Evolutionary conservation across 35 echinoderm and acorn worm genomes (phyloP), one percentile per base, ranked within the genome.

Genomic region (Eucidaris tribuloides): DNA sequence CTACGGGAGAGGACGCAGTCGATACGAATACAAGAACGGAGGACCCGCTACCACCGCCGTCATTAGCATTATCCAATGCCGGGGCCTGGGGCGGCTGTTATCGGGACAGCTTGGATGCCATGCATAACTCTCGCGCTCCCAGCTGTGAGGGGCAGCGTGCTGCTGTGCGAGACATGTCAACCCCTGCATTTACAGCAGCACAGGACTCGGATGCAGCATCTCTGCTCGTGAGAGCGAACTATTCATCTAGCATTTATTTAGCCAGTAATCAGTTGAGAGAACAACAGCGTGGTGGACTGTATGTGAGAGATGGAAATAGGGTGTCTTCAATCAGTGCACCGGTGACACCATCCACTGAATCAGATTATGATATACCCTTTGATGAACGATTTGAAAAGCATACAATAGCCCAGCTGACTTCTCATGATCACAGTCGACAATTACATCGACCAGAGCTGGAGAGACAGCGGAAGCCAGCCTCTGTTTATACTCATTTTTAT

Each of bases 1-100:
- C 41, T 38, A 20, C 14, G 4, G 68, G 24, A 5, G 68, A 74
- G 38, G 44, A 44, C 25, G 44, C 38, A 74, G 35, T 38, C 24
- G 68, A 40, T 44, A 74, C 35, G 68, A 74, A 74, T 74, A 74
- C 38, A 33, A 74, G 9, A 40, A 42, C 41, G 36, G 68, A 74
- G 44, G 68, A 74, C 68, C 68, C 68, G 37, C 25, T 34, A 64
- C 61, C 61, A 44, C 68, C 34, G 68, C 37, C 34, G 37, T 74
- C 68, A 74, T 74, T 74, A 74, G 44, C 68, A 74, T 74, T 74
- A 74, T 74, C 68, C 68, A 74, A 74, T 74, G 68, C 68, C 68
- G 68, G 68, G 44, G 68, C 68, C 68, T 74, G 68, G 68, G 68
- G 68, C 68, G 68, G 68, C 68, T 20, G 68, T 27, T 74, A 74